Evolutionary conservation across 2,797 vertebrate species (phyloP).

Genomic region (Poecilia wingei): DNA sequence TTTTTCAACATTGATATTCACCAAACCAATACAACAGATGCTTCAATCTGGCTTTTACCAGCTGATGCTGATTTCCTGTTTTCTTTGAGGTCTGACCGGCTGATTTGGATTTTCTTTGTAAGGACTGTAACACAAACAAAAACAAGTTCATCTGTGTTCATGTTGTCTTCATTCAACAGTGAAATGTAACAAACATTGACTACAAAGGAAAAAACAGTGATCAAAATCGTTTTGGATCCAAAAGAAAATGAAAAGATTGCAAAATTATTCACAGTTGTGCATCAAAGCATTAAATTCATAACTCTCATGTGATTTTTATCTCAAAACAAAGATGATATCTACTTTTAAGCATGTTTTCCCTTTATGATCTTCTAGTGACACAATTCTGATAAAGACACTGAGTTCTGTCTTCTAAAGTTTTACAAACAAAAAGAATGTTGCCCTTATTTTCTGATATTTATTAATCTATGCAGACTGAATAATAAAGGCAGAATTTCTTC

Average conservation of each 20-base stretch:
- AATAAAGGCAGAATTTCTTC: constrained; percentile 30
- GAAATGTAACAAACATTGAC: not conserved
- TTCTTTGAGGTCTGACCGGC: not conserved
- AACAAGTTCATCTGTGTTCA: not conserved
- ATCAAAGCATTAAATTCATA: not conserved
- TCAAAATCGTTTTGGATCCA: not conserved
- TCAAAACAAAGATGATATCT: not conserved
- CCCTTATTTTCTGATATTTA: constrained; percentile 49
- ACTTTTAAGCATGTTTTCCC: not conserved
- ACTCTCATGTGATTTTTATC: not conserved
- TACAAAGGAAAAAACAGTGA: not conserved
- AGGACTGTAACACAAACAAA: not conserved
- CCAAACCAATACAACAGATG: not conserved
- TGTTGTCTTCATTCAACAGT: not conserved
- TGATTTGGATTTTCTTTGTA: not conserved
- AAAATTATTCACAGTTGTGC: not conserved
- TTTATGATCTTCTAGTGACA: not conserved
- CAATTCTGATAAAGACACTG: constrained; percentile 16
- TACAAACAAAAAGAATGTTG: constrained; percentile 44
- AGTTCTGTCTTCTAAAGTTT: constrained; percentile 58
- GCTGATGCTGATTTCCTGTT: not conserved
- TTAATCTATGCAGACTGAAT: constrained; percentile 31
- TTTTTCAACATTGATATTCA: not conserved
- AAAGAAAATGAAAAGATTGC: not conserved
- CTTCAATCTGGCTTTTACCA: not conserved